Conservation (phyloP, 1,140 invertebrate species). For the Lordiphosa stackelbergi region DNA sequence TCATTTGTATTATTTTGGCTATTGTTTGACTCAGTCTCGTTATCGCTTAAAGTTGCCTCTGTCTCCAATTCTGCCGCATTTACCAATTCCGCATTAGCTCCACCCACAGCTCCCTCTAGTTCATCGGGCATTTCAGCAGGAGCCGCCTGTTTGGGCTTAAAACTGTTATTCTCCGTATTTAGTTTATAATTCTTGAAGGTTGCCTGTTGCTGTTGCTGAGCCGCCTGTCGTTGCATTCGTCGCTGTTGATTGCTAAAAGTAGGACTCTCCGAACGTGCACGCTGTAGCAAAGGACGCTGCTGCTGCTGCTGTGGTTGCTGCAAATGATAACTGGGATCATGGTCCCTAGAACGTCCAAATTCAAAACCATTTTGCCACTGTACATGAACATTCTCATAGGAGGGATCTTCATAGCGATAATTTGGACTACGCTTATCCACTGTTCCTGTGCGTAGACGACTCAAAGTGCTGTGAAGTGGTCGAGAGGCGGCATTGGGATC, state of each 20-base stretch:
- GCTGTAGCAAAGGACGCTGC: constrained; percentile 56
- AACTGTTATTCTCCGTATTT: constrained; percentile 71
- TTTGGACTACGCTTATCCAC: constrained; percentile 33
- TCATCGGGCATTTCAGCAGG: constrained; percentile 35
- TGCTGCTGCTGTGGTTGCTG: constrained; percentile 18
- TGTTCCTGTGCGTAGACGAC: constrained; percentile 44
- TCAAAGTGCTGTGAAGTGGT: constrained; percentile 67
- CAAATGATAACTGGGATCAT: constrained; percentile 42
- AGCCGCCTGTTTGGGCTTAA: constrained; percentile 53
- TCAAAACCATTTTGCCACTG: constrained; percentile 76
- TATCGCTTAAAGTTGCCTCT: constrained; percentile 49
- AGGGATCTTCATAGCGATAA: constrained; percentile 69
- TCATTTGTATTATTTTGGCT: constrained; percentile 32
- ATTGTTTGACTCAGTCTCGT: constrained; percentile 59
- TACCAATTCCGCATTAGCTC: constrained; percentile 28
- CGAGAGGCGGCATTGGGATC: constrained; percentile 33
- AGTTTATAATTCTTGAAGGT: constrained; percentile 71
- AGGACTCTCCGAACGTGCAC: constrained; percentile 70
- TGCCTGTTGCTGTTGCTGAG: constrained; percentile 22
- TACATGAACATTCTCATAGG: constrained; percentile 75
- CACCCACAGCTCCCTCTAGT: constrained; percentile 60
- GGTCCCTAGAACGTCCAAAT: constrained; percentile 68
- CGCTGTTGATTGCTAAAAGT: constrained; percentile 69
- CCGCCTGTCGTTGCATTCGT: constrained; percentile 52
- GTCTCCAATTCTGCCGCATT: constrained; percentile 28